These are phyloP conservation scores for Anarsia innoxiella DNA, from an alignment of 2,888 invertebrate species.

Conservation along the genomic window DNA sequence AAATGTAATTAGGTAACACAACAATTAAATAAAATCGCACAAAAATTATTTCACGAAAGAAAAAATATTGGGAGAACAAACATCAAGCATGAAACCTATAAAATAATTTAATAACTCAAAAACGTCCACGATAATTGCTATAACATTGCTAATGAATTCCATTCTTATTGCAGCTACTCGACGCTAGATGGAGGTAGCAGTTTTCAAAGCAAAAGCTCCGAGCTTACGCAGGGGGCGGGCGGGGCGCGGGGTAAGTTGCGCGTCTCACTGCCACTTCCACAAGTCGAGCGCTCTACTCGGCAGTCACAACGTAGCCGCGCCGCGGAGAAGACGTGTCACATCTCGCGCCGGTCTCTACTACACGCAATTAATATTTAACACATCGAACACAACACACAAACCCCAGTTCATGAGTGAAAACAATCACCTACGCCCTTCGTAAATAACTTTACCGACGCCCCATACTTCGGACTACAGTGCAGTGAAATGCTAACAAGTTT, in stretches of 20 bases:
- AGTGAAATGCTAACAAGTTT: conserved; percentile 70
- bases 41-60: too few species aligned
- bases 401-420: conserved; percentile 43
- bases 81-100: too few species aligned
- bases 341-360: conserved; percentile 43
- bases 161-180: conserved; percentile 31
- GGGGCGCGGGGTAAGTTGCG: conserved; percentile 49
- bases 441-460: conserved; percentile 30
- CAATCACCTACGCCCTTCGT: conserved; percentile 20
- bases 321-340: conserved; percentile 50
- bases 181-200: conserved; percentile 49
- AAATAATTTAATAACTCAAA: too few species aligned
- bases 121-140: too few species aligned
- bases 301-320: conserved; percentile 66
- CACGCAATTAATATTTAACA: conserved; percentile 67
- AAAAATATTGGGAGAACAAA: too few species aligned
- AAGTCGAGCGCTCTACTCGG: conserved; percentile 53
- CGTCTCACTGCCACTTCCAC: conserved; percentile 63
- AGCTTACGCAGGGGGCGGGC: conserved; percentile 44
- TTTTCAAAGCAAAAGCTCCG: conserved; percentile 25
- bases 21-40: too few species aligned
- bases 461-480: conserved; percentile 50
- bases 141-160: too few species aligned
- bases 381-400: conserved; percentile 43
- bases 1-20: too few species aligned